phyloP scores from a whole-genome alignment of 2,888 invertebrate species.

The Melanophora roralis region DNA sequence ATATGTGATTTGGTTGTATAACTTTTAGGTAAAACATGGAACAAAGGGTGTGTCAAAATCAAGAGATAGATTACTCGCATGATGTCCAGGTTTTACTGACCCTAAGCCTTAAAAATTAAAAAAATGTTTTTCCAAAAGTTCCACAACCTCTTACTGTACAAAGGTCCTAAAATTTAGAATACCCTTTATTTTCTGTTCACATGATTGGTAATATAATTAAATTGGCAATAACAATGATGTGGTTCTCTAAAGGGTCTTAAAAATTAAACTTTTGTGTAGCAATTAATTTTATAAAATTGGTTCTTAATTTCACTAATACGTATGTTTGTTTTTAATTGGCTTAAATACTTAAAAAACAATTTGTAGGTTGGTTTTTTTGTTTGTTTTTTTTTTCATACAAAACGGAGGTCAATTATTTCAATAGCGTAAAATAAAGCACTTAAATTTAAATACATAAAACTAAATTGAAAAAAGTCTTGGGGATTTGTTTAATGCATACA shows the following conservation, averaged over 20 bases:
- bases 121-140: too few species aligned
- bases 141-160: too few species aligned
- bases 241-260: background rate
- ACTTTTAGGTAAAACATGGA: too few species aligned
- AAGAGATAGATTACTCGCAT: too few species aligned
- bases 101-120: too few species aligned
- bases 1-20: too few species aligned
- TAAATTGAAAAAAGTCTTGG: background rate
- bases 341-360: slow-evolving; percentile 55
- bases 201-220: background rate
- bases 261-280: slow-evolving; percentile 13
- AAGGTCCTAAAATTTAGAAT: too few species aligned
- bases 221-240: slow-evolving; percentile 7
- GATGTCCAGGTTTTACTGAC: too few species aligned
- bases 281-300: slow-evolving; percentile 31
- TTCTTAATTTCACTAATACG: slow-evolving; percentile 40
- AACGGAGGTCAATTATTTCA: slow-evolving; percentile 49
- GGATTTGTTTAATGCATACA: background rate
- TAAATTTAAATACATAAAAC: slow-evolving; percentile 21
- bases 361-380: slow-evolving; percentile 22
- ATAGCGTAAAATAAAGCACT: slow-evolving; percentile 14
- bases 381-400: background rate
- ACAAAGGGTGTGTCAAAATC: too few species aligned
- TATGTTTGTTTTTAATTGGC: slow-evolving; percentile 50
- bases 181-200: too few species aligned